Percentiles rank a stretch among this genome's conserved stretches.
phyloP scores from a whole-genome alignment of 2,797 vertebrate species.

The Chromobotia macracanthus region DNA sequence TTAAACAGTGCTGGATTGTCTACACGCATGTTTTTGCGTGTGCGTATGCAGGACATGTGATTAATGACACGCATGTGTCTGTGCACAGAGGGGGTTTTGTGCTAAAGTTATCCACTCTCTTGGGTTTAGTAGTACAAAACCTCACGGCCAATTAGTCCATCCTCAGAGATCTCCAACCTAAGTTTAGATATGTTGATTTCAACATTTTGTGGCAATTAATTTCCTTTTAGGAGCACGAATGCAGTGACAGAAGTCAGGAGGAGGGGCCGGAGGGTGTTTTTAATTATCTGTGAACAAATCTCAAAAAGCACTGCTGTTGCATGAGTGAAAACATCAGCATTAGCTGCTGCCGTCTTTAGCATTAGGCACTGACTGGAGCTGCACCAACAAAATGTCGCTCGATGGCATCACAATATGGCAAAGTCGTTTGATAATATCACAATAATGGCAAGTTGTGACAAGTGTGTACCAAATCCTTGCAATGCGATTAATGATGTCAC shows the following conservation, averaged over 20 bases:
- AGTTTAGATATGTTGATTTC: conserved; percentile 69
- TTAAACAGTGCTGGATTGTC: conserved; percentile 39
- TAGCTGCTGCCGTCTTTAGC: conserved; percentile 29
- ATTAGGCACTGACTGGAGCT: background rate
- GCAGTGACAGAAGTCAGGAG: conserved; percentile 38
- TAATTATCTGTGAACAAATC: conserved; percentile 55
- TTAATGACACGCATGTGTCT: conserved; percentile 77
- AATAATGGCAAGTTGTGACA: too few relatives aligned
- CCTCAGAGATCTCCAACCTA: conserved; percentile 71
- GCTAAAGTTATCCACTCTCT: conserved; percentile 71
- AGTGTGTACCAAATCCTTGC: too few relatives aligned
- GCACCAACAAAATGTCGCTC: conserved; percentile 12
- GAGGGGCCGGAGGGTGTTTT: conserved; percentile 49
- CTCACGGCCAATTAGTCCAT: conserved; percentile 78
- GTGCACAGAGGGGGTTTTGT: conserved; percentile 73
- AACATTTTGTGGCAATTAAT: conserved; percentile 56
- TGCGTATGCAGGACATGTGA: conserved; percentile 76
- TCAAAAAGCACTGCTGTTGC: conserved; percentile 19
- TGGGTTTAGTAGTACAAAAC: conserved; percentile 69
- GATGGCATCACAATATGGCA: background rate
- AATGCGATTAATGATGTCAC: conserved; percentile 54
- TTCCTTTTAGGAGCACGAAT: conserved; percentile 67
- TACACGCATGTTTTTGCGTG: conserved; percentile 44
- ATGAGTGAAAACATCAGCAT: conserved; percentile 18
- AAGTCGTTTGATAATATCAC: background rate